Base-by-base conservation (phyloP, 2,113 vertebrate genomes). In the Mirounga angustirostris region DNA sequence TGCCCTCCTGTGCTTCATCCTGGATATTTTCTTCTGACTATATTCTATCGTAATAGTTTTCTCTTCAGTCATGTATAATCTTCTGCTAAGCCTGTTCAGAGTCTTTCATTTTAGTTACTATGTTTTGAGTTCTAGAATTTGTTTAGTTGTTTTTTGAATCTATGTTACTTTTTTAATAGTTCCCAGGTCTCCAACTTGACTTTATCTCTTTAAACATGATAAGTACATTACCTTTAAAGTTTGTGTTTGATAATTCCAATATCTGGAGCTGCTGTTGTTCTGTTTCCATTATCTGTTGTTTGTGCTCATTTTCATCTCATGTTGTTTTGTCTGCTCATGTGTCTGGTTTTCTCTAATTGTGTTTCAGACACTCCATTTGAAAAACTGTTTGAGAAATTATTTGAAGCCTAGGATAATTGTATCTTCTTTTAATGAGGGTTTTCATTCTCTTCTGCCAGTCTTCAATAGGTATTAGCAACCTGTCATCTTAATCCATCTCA, bases 101-200 rank as follows among this genome's bases (percentile, higher is more conserved):
- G 50, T 78, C 89, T 73, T 58, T 82, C 54, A 93, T 69, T 84
- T 89, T 83, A 76, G 33, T 71, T 61, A n/a, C 78, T 82, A 26
- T 89, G 30, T 30, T 83, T 83, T 89, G 40, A 83, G 19, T 67
- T 93, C 14, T 52, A 93, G 24, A 84, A 89, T 96, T 88, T 88
- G 11, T 81, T 83, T 80, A 30, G 26, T 83, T 76, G 22, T 79
- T 59, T 21, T 91, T 56, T 30, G 2, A 63, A 90, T 81, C 11
- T 90, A 19, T 26, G 5, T n/a, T 61, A 80, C 26, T 61, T 50
- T 59, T 67, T 61, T 16, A 69, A 94, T 80, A 91, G 18, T 56
- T 56, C 56, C 24, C 21, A 59, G 56, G 14, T 80, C 56, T 87
- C 54, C 46, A 81, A 28, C 52, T 90, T 65, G 46, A 91, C 33